A percentile compares a stretch with the other conserved stretches of the same genome.
These are phyloP conservation scores for Clavelina lepadiformis DNA, from an alignment of 23 tunicate species.

Conservation along the genomic window DNA sequence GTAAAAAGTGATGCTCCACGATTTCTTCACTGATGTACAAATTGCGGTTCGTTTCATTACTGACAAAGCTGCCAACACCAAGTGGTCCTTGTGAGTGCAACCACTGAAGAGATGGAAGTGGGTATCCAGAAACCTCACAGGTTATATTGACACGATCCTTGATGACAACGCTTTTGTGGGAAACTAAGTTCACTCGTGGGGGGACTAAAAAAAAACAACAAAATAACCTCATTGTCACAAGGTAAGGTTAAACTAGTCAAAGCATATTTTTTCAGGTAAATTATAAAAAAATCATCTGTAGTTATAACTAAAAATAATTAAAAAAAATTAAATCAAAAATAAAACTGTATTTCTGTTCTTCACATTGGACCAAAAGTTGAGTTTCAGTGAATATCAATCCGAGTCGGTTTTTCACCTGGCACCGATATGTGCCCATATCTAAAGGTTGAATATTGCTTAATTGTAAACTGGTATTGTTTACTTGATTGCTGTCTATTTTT, in stretches of 20 bases:
- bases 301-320: too few relatives aligned
- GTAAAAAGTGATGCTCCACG: not conserved
- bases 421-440: slow-evolving; percentile 55
- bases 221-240: too few relatives aligned
- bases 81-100: slow-evolving; percentile 10
- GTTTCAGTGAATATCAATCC: slow-evolving; percentile 59
- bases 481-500: not conserved
- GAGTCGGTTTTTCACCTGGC: slow-evolving; percentile 52
- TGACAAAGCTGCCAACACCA: slow-evolving; percentile 9
- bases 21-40: not conserved
- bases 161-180: slow-evolving; percentile 9
- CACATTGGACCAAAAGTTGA: slow-evolving; percentile 27
- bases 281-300: too few relatives aligned
- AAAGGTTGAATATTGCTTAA: slow-evolving; percentile 10
- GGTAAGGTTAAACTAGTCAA: too few relatives aligned
- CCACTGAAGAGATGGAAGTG: slow-evolving; percentile 37
- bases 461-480: not conserved
- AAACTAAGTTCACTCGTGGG: slow-evolving; percentile 22
- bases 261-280: too few relatives aligned
- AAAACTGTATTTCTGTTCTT: too few relatives aligned
- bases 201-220: slow-evolving; percentile 8
- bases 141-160: slow-evolving; percentile 38
- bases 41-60: slow-evolving; percentile 39
- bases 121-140: slow-evolving; percentile 27
- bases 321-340: too few relatives aligned